Conservation (phyloP, 2,888 invertebrate species). For the Sphaeridia pumilis region DNA sequence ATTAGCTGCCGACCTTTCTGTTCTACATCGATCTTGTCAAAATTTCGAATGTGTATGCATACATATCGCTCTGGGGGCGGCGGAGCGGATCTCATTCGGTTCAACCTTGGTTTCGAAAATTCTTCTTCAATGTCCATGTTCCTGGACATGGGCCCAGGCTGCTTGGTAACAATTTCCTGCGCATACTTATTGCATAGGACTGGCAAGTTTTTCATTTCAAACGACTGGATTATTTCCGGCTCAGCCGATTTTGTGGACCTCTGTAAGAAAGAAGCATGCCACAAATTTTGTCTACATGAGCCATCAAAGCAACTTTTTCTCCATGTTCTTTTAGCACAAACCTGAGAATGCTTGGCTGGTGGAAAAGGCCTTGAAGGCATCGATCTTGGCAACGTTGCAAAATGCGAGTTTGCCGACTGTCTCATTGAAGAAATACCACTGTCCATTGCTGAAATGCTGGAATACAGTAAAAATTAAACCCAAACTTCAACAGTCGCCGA, state of each 20-base stretch:
- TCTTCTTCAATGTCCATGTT: slow-evolving; percentile 30
- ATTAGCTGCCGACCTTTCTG: neutral
- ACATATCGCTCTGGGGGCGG: slow-evolving; percentile 26
- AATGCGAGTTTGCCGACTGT: slow-evolving; percentile 17
- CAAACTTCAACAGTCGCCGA: too few relatives aligned
- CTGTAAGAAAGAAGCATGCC: slow-evolving; percentile 13
- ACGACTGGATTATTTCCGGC: slow-evolving; percentile 21
- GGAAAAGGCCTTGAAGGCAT: slow-evolving; percentile 20
- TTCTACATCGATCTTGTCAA: neutral
- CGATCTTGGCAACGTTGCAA: slow-evolving; percentile 28
- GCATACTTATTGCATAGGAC: slow-evolving; percentile 62
- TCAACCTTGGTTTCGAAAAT: slow-evolving; percentile 21
- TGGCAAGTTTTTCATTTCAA: slow-evolving; percentile 40
- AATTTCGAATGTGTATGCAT: neutral
- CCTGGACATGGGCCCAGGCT: slow-evolving; percentile 32
- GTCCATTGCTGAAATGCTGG: slow-evolving; percentile 10
- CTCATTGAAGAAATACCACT: slow-evolving; percentile 9
- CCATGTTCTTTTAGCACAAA: neutral
- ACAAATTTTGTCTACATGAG: neutral
- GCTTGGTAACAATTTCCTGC: slow-evolving; percentile 29
- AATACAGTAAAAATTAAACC: neutral
- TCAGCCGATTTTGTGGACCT: slow-evolving; percentile 34
- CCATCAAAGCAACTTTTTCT: neutral
- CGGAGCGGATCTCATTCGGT: slow-evolving; percentile 28
- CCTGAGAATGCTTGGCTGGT: slow-evolving; percentile 14